phyloP scores from a whole-genome alignment of 2,888 invertebrate genomes.

The Tetragonisca angustula region DNA sequence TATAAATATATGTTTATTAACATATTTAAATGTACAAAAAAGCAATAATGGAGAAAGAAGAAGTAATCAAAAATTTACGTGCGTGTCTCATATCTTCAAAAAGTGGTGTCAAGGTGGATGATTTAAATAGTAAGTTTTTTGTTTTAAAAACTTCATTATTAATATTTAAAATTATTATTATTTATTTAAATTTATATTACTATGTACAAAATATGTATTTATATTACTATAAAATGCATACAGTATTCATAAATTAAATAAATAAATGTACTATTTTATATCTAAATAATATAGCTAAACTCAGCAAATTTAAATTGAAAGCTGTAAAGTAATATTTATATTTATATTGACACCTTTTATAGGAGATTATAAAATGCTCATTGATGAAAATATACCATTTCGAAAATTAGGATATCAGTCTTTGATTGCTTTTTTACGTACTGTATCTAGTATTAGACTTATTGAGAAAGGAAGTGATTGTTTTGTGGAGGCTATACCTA shows the following conservation, averaged over 20 bases:
- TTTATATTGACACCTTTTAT: slow-evolving; percentile 63
- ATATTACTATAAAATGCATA: neutral
- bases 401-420: slow-evolving; percentile 86
- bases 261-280: no score
- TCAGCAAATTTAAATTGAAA: neutral
- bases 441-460: slow-evolving; percentile 86
- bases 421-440: slow-evolving; percentile 87
- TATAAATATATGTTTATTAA: slow-evolving; percentile 28
- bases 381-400: slow-evolving; percentile 88
- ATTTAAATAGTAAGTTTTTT: slow-evolving; percentile 85
- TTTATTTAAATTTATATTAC: slow-evolving; percentile 3
- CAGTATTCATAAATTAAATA: no score
- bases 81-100: slow-evolving; percentile 72
- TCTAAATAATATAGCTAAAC: neutral
- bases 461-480: slow-evolving; percentile 85
- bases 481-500: slow-evolving; percentile 86
- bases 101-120: slow-evolving; percentile 80
- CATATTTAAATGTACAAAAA: slow-evolving; percentile 22
- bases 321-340: neutral
- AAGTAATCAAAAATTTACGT: slow-evolving; percentile 65
- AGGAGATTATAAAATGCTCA: slow-evolving; percentile 88
- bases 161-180: neutral
- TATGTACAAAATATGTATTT: neutral
- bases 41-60: slow-evolving; percentile 57
- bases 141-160: neutral